phyloP scores from a whole-genome alignment of 2,888 invertebrate genomes.

The Pyrgus malvae region DNA sequence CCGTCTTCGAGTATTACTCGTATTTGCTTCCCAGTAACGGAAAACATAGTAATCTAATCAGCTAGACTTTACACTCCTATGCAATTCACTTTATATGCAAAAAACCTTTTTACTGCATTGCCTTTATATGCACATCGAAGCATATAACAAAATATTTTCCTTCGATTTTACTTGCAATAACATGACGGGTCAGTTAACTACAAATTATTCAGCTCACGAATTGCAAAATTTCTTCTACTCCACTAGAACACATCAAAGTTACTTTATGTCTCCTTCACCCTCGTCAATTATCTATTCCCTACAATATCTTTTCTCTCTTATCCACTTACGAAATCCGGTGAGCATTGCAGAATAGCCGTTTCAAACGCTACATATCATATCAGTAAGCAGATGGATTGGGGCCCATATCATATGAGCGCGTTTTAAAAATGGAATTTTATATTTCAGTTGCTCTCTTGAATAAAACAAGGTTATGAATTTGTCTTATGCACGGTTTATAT shows the following conservation, averaged over 20 bases:
- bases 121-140: no score
- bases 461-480: slow-evolving; percentile 28
- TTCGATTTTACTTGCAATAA: no score
- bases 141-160: no score
- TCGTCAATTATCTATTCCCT: slow-evolving; percentile 59
- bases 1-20: no score
- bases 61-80: no score
- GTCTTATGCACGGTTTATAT: slow-evolving; percentile 22
- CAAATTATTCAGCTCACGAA: slow-evolving; percentile 61
- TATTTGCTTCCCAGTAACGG: no score
- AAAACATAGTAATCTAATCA: no score
- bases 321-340: slow-evolving; percentile 42
- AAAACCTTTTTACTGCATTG: no score
- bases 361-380: slow-evolving; percentile 25
- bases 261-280: slow-evolving; percentile 57
- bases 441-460: slow-evolving; percentile 28
- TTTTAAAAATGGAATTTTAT: slow-evolving; percentile 28
- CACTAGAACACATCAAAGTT: slow-evolving; percentile 63
- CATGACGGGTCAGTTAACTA: slow-evolving; percentile 27
- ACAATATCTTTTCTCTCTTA: slow-evolving; percentile 45
- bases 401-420: slow-evolving; percentile 21
- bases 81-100: no score
- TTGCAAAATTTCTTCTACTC: slow-evolving; percentile 56
- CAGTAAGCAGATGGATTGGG: slow-evolving; percentile 25
- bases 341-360: slow-evolving; percentile 26